phyloP scores from a whole-genome alignment of 2,888 invertebrate genomes.

The Mystacides longicornis region DNA sequence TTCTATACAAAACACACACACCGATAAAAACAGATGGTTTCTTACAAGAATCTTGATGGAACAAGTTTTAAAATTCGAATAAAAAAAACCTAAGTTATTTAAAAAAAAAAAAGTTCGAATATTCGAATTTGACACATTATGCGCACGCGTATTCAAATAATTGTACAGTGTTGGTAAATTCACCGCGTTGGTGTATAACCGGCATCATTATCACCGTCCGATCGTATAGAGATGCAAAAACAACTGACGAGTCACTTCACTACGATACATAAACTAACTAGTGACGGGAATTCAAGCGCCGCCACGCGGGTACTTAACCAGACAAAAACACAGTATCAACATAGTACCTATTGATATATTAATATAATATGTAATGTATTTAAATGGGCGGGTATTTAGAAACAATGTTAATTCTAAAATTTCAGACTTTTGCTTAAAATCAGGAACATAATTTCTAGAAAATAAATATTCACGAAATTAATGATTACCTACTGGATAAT shows the following conservation, averaged over 20 bases:
- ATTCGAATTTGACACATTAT: conserved; percentile 7
- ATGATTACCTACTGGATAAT: too few relatives aligned
- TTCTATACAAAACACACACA: too few relatives aligned
- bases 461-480: too few relatives aligned
- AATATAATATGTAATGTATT: too few relatives aligned
- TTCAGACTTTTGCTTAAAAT: too few relatives aligned
- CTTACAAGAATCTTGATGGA: neutral
- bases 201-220: conserved; percentile 16
- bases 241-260: too few relatives aligned
- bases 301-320: neutral
- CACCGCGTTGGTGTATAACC: neutral
- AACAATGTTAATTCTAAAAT: too few relatives aligned
- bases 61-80: neutral
- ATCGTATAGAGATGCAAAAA: conserved; percentile 23
- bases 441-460: too few relatives aligned
- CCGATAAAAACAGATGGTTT: too few relatives aligned
- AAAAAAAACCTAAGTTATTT: neutral
- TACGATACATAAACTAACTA: too few relatives aligned
- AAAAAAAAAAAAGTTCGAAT: neutral
- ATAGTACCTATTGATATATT: neutral
- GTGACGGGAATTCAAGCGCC: conserved; percentile 2
- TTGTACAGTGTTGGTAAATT: neutral
- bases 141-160: conserved; percentile 14
- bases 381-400: too few relatives aligned
- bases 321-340: neutral